These are phyloP conservation scores for Fulmarus glacialis DNA, from an alignment of 2,113 vertebrate genomes.

Conservation along the genomic window DNA sequence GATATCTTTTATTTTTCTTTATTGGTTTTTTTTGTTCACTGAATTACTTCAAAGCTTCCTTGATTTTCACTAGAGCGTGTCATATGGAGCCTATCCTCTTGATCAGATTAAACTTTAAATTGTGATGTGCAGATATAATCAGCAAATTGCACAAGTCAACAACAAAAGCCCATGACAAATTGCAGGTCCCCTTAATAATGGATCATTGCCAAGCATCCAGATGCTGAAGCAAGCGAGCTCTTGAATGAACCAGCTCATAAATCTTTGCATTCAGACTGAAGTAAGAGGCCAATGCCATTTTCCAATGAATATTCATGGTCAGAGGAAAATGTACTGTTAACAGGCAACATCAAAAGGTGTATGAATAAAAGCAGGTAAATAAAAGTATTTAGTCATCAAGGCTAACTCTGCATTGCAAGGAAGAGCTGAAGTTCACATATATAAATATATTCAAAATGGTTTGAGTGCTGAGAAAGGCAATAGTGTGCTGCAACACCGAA, in stretches of 20 bases:
- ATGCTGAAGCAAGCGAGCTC: not conserved
- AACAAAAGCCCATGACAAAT: not conserved
- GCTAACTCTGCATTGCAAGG: not conserved
- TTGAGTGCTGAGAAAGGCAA: not conserved
- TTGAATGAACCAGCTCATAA: not conserved
- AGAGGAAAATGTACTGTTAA: not conserved
- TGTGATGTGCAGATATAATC: not conserved
- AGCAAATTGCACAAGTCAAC: not conserved
- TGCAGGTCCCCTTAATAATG: not conserved
- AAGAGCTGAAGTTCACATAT: not conserved
- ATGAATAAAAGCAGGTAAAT: not conserved
- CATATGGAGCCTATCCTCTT: not conserved
- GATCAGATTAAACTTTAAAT: not conserved
- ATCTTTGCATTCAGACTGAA: not conserved
- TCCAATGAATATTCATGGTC: slow-evolving; percentile 19
- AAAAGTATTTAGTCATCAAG: not conserved
- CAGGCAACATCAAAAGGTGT: not conserved
- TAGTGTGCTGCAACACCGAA: not conserved
- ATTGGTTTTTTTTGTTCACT: not conserved
- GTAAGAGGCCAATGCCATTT: not conserved
- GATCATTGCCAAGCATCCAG: not conserved
- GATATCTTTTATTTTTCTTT: not conserved
- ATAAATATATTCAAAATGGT: not conserved
- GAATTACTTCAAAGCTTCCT: not conserved
- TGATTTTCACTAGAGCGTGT: not conserved